Percentiles rank a stretch among this genome's conserved stretches.
Evolutionary conservation across 1,140 invertebrate species (phyloP).

Genomic region (Thaumatotibia leucotreta): DNA sequence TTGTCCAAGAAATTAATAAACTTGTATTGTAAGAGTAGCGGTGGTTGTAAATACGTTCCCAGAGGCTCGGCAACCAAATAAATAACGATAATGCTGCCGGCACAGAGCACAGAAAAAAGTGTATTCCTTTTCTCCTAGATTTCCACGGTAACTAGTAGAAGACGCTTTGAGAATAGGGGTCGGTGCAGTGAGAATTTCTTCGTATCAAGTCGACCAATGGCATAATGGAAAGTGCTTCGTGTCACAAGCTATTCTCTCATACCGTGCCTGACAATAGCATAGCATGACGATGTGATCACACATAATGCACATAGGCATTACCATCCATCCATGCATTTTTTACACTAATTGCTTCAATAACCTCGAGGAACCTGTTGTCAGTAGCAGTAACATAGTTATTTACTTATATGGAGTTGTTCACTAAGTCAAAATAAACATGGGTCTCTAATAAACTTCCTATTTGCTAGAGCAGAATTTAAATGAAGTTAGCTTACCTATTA

Average conservation of each 20-base stretch:
- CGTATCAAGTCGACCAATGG: not conserved
- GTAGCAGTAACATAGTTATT: not conserved
- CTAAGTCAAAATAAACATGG: too few relatives aligned
- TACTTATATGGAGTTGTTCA: not conserved
- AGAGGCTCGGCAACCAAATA: slow-evolving; percentile 41
- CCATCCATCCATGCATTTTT: not conserved
- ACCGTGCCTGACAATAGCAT: not conserved
- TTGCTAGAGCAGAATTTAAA: too few relatives aligned
- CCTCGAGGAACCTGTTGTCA: not conserved
- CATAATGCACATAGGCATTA: not conserved
- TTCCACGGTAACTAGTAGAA: slow-evolving; percentile 18
- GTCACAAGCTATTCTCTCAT: not conserved
- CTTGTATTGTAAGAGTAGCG: slow-evolving; percentile 38
- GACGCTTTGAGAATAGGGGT: slow-evolving; percentile 11
- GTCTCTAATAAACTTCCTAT: too few relatives aligned
- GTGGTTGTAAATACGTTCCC: slow-evolving; percentile 43
- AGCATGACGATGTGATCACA: not conserved
- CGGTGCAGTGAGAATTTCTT: slow-evolving; percentile 26
- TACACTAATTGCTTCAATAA: not conserved
- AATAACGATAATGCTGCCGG: slow-evolving; percentile 27
- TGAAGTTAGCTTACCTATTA: too few relatives aligned
- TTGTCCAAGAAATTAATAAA: not conserved
- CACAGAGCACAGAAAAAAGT: slow-evolving; percentile 38
- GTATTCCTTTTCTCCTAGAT: slow-evolving; percentile 47
- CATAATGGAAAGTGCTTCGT: not conserved